These are phyloP conservation scores for Spheniscus humboldti DNA, from an alignment of 2,797 vertebrate genomes.

Conservation along the genomic window DNA sequence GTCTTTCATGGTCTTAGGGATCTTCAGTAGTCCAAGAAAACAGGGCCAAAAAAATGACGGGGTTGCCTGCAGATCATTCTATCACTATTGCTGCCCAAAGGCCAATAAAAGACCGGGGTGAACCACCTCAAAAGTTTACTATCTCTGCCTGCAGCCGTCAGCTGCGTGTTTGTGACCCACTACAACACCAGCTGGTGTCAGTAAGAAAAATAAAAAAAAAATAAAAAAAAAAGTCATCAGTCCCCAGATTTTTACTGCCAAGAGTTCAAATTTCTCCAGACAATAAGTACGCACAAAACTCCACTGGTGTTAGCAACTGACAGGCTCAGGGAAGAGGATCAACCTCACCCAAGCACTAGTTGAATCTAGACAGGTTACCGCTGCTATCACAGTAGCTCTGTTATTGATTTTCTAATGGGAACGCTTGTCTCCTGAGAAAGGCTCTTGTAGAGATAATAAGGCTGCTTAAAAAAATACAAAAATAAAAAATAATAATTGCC, in stretches of 20 bases:
- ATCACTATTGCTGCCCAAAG: background rate
- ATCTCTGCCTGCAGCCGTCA: background rate
- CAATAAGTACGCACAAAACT: background rate
- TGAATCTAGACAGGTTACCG: constrained; percentile 8
- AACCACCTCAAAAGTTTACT: background rate
- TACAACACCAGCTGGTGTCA: background rate
- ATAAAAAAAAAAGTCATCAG: too few relatives aligned
- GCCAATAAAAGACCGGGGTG: background rate
- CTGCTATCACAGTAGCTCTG: background rate
- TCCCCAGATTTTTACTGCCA: background rate
- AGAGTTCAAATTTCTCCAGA: background rate
- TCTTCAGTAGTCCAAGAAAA: background rate
- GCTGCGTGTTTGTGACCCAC: background rate
- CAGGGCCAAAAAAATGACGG: background rate
- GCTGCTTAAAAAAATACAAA: constrained; percentile 2
- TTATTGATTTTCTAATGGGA: constrained; percentile 38
- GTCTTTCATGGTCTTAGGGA: background rate
- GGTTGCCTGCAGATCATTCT: background rate
- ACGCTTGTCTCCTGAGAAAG: background rate
- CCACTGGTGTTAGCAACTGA: background rate
- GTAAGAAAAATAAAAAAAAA: background rate
- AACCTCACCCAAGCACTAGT: background rate
- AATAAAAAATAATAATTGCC: constrained; percentile 25
- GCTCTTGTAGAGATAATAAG: constrained; percentile 17
- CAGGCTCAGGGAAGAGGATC: background rate